Conservation (phyloP, 1,140 invertebrate genomes). For the Yoshiicerus persimilis region DNA sequence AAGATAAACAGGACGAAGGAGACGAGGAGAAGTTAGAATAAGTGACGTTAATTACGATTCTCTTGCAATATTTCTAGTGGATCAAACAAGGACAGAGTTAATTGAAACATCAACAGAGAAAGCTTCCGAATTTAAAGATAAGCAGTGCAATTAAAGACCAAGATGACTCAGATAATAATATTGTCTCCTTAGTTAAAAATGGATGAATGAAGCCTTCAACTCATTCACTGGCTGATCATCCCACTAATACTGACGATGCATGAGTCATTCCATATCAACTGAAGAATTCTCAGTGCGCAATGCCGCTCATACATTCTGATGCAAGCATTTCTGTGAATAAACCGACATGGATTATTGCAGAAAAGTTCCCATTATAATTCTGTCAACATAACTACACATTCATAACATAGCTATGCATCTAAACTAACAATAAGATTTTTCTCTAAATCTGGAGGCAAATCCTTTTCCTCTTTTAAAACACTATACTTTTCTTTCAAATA, state of each 20-base stretch:
- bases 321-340: background rate
- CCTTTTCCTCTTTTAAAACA: background rate
- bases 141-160: slow-evolving; percentile 2
- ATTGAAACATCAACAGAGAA: slow-evolving; percentile 25
- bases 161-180: slow-evolving; percentile 28
- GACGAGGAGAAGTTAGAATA: background rate
- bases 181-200: slow-evolving; percentile 29
- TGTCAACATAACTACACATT: background rate
- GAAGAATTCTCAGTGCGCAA: background rate
- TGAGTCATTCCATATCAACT: background rate
- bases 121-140: slow-evolving; percentile 18
- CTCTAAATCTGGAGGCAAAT: background rate
- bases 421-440: too few relatives aligned
- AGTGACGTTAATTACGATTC: slow-evolving; percentile 13
- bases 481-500: background rate
- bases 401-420: background rate
- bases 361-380: background rate
- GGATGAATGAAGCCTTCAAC: slow-evolving; percentile 11
- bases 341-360: background rate
- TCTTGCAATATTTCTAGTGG: slow-evolving; percentile 18
- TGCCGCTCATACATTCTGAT: too few relatives aligned
- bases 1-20: background rate
- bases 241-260: background rate
- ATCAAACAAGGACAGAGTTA: slow-evolving; percentile 26
- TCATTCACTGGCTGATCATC: background rate